Base-by-base conservation (phyloP, 2,888 invertebrate species). In the Sphaerophoria taeniata region DNA sequence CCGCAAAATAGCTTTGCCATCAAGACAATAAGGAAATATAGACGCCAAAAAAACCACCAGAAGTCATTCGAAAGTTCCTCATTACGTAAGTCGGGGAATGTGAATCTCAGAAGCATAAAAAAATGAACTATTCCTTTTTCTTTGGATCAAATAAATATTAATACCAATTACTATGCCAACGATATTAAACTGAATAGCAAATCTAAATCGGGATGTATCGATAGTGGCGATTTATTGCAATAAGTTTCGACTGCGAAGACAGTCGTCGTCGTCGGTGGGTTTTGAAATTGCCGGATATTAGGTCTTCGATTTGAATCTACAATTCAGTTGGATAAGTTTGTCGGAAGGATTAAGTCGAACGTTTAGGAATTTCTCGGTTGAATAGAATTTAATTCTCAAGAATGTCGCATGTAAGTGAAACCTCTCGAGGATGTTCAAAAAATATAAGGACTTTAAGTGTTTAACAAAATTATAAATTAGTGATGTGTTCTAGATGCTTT, bases 151-250 rank as follows among this genome's bases (percentile, higher is more conserved):
- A 82, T 60, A 70, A 58, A 67, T 71, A 67, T 74, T 70, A 55
- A 71, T 55, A 58, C 67, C 58, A 70, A 86, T 82, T 86, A 78
- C 86, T 86, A 86, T 86, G 86, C 86, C 86, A 86, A 86, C 86
- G 71, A 73, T 70, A 70, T 67, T 24, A 58, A 9, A 7, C 33
- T 70, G 69, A 63, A 51, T 60, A 24, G 24, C 2, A 56, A 56
- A 58, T 61, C 76, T 81, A 73, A 85, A 77, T 81, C 55, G 49
- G 73, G 70, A 77, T 77, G 72, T 85, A 73, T 85, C 81, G 81
- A 77, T 81, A 72, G 73, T 70, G 31, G 56, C 43, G 33, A 58
- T 78, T 77, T 31, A 45, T 56, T 69, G 34, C 4, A 70, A 80
- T 75, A 63, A 69, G 53, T 49, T 65, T 39, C 4, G 24, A 24